Evolutionary conservation across 2,888 invertebrate genomes (phyloP).

Genomic region (Cosmorhoe ocellata): DNA sequence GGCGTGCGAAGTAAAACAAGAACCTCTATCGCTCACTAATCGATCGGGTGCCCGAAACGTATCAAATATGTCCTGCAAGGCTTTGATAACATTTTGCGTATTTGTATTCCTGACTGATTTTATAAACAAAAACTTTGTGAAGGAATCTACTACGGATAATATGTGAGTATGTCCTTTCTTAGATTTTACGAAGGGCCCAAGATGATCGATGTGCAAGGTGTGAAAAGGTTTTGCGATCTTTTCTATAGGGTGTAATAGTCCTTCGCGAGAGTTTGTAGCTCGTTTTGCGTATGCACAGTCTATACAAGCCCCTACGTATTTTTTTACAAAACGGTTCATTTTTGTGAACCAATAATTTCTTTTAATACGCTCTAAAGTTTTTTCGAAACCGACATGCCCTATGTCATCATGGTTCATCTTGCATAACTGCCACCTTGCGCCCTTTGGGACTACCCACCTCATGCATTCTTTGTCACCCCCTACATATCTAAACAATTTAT

Average conservation of each 20-base stretch:
- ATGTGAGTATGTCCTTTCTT: background rate
- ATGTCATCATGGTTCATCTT: conserved; percentile 6
- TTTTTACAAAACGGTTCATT: background rate
- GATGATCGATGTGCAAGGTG: conserved; percentile 3
- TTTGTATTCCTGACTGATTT: conserved; percentile 1
- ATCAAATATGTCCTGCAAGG: background rate
- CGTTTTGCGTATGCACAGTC: background rate
- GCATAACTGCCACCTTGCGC: conserved; percentile 7
- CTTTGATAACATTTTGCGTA: background rate
- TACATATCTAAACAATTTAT: background rate
- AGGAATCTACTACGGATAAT: background rate
- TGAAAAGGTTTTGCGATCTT: background rate
- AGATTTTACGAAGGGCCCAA: background rate
- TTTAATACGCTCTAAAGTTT: background rate
- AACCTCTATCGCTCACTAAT: background rate
- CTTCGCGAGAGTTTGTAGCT: background rate
- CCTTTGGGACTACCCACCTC: conserved; percentile 2
- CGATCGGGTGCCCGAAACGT: background rate
- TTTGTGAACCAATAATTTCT: background rate
- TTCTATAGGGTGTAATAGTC: background rate
- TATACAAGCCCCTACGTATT: background rate
- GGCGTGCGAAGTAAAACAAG: background rate
- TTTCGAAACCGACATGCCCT: background rate
- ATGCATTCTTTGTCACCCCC: background rate
- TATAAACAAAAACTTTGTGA: background rate